Conservation (phyloP, 2,797 vertebrate genomes). For the Microhierax caerulescens region DNA sequence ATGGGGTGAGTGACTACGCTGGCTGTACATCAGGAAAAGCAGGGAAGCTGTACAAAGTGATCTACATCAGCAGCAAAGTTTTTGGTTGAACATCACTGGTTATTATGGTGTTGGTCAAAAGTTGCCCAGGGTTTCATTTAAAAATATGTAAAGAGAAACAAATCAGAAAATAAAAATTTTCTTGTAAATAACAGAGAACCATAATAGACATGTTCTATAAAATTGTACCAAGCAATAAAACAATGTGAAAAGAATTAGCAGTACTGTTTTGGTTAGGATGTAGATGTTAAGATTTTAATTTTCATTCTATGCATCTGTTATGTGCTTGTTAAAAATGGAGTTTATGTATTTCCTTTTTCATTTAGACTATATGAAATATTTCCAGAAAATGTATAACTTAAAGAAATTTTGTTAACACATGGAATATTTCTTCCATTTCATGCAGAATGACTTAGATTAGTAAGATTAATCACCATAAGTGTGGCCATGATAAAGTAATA, state of each 20-base stretch:
- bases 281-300: background rate
- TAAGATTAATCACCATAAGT: background rate
- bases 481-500: background rate
- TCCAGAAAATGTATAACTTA: background rate
- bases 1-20: no score
- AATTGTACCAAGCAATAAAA: background rate
- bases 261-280: background rate
- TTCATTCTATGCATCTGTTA: background rate
- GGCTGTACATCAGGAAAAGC: background rate
- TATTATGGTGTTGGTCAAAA: background rate
- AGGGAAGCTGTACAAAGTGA: background rate
- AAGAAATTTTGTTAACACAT: background rate
- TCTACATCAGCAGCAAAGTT: rapidly evolving
- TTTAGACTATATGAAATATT: background rate
- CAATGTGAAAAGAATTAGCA: background rate
- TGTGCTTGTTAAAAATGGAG: background rate
- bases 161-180: background rate
- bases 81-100: background rate
- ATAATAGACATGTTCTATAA: background rate
- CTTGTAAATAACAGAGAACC: background rate
- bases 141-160: background rate
- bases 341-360: background rate
- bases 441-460: background rate
- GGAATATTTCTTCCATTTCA: background rate
- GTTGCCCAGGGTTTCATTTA: background rate